phyloP scores from a whole-genome alignment of 2,888 invertebrate genomes.

The Spisula solida region DNA sequence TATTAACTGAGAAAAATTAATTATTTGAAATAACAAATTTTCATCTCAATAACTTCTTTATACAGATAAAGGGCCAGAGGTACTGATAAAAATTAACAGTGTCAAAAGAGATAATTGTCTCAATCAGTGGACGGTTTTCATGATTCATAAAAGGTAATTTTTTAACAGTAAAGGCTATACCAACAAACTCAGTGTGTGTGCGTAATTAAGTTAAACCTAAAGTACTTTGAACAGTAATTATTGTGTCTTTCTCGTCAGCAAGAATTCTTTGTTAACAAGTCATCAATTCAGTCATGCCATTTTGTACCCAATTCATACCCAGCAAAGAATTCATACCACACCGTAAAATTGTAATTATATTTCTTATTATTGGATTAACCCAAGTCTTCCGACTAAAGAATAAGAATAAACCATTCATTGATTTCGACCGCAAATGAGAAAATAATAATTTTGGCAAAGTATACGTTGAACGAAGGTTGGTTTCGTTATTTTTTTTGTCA shows the following conservation, averaged over 20 bases:
- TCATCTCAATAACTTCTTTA: neutral
- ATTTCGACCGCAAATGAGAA: slow-evolving; percentile 58
- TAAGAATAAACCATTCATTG: slow-evolving; percentile 31
- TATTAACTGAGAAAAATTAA: slow-evolving; percentile 3
- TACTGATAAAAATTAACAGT: neutral
- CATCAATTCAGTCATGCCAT: slow-evolving; percentile 19
- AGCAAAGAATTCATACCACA: slow-evolving; percentile 53
- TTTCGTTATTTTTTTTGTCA: slow-evolving; percentile 39
- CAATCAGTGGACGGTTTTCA: neutral
- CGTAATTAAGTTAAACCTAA: slow-evolving; percentile 38
- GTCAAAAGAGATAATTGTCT: neutral
- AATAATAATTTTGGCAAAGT: slow-evolving; percentile 60
- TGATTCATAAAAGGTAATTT: slow-evolving; percentile 14
- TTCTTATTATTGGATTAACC: slow-evolving; percentile 55
- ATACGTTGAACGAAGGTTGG: slow-evolving; percentile 23
- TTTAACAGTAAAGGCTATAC: neutral
- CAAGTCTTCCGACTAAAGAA: slow-evolving; percentile 36
- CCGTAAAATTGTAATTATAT: slow-evolving; percentile 52
- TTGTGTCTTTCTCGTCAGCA: slow-evolving; percentile 3
- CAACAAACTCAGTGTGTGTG: neutral
- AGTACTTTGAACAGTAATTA: slow-evolving; percentile 35
- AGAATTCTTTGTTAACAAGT: slow-evolving; percentile 14
- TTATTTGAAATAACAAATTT: neutral
- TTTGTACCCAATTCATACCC: neutral
- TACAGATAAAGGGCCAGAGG: neutral